Base-by-base conservation (phyloP, 2,797 vertebrate species). In the Enteromius fasciolatus region DNA sequence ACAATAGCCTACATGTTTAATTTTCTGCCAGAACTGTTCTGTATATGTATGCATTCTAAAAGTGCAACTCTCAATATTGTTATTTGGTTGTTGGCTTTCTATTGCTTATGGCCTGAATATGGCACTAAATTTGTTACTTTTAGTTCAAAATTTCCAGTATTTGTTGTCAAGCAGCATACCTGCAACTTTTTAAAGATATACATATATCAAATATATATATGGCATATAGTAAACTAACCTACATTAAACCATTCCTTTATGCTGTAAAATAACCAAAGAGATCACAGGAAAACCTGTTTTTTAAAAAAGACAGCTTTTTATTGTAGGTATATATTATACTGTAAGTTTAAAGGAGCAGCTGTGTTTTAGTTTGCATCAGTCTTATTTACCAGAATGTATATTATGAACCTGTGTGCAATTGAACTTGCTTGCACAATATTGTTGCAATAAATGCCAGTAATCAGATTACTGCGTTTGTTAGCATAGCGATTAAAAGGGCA, bases 361-460 rank as follows among this genome's bases (percentile, higher is more conserved):
- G 28, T 20, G 14, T n/a, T 28, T 57, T 46, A 23, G 1, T 23
- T 18, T n/a, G 54, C 15, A 76, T 31, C 48, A 41, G 64, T 76
- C 52, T 74, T 69, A 77, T 86, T 88, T 85, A 83, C 81, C 74
- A 84, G 74, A 66, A 82, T 31, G 50, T 66, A 44, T 69, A 33
- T 83, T 81, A 48, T 67, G 64, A 63, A 46, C 83, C 33, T 83
- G 39, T 14, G 12, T 44, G 50, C 39, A 75, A 82, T 81, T 86
- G 81, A 76, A 85, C 68, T 86, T 75, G 18, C 39, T 83, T 83
- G 83, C 83, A 80, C 76, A 78, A 87, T 11, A 39, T 23, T 86
- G 74, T 84, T 70, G 57, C 64, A 50, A 17, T 59, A 83, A 77
- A 83, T 86, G 78, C 64, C 78, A 63, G 83, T 85, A 86, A 88